These are phyloP conservation scores for Centruroides sculpturatus DNA, from an alignment of 1,140 invertebrate genomes.

Conservation along the genomic window DNA sequence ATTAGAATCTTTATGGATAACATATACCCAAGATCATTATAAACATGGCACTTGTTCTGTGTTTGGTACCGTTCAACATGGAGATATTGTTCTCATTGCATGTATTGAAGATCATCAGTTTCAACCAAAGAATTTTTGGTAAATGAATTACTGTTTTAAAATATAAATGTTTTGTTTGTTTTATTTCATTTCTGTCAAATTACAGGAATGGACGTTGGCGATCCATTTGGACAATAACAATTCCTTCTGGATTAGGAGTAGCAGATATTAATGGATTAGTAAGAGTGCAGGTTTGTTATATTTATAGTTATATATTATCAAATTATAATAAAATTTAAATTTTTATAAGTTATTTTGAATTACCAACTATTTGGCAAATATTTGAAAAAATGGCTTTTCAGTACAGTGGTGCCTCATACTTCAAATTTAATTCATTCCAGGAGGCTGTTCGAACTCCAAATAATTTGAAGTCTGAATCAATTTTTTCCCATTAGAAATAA, in stretches of 20 bases:
- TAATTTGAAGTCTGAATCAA: too few species aligned
- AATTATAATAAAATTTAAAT: too few species aligned
- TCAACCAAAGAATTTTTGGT: conserved; percentile 97
- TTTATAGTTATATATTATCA: too few species aligned
- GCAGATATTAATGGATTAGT: conserved; percentile 72
- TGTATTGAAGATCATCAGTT: conserved; percentile 99
- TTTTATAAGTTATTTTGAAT: too few species aligned
- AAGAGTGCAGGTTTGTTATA: conserved; percentile 56
- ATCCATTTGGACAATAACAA: conserved; percentile 82
- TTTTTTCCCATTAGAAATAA: too few species aligned
- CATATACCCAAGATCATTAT: conserved; percentile 81
- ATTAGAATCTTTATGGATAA: conserved; percentile 70
- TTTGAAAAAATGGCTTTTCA: too few species aligned
- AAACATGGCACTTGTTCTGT: conserved; percentile 81
- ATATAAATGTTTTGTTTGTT: background rate
- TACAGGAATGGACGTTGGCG: conserved; percentile 92
- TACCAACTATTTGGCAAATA: too few species aligned
- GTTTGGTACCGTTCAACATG: conserved; percentile 54
- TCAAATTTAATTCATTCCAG: too few species aligned
- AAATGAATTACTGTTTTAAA: background rate
- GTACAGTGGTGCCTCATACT: too few species aligned
- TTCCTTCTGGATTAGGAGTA: conserved; percentile 47
- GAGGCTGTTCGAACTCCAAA: too few species aligned
- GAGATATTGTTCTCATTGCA: conserved; percentile 51
- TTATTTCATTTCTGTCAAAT: background rate